A percentile compares a stretch with the other conserved stretches of the same genome.
phyloP scores from a whole-genome alignment of 2,888 invertebrate species.

The Standfussiana lucernea region DNA sequence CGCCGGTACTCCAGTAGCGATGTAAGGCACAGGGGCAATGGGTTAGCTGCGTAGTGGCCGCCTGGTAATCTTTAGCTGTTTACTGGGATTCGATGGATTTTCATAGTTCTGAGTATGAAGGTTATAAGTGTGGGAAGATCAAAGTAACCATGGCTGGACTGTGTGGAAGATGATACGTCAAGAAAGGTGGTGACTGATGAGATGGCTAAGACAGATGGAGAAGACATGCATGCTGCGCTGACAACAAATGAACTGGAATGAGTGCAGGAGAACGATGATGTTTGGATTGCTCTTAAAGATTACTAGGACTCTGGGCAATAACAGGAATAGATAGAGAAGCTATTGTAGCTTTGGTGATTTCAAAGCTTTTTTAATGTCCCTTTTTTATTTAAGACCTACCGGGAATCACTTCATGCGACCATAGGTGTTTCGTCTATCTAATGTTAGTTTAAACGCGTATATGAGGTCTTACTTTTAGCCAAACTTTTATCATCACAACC shows the following conservation, averaged over 20 bases:
- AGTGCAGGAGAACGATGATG: neutral
- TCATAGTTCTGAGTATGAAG: neutral
- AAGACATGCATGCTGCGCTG: too few relatives aligned
- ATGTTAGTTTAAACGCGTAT: neutral
- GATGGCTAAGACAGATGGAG: neutral
- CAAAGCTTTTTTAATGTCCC: neutral
- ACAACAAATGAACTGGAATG: neutral
- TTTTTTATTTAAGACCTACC: neutral
- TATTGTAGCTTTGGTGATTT: neutral
- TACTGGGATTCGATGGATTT: neutral
- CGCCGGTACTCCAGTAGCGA: slow-evolving; percentile 35
- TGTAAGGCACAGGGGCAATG: slow-evolving; percentile 60
- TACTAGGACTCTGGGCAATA: neutral
- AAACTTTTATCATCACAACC: neutral
- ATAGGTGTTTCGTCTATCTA: neutral
- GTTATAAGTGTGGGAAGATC: neutral
- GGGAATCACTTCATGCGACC: too few relatives aligned
- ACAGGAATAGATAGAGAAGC: neutral
- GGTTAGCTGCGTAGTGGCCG: slow-evolving; percentile 45
- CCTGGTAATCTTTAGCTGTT: slow-evolving; percentile 15
- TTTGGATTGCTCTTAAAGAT: neutral
- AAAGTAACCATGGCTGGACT: neutral
- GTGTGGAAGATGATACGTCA: neutral
- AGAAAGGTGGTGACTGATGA: neutral
- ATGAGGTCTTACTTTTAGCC: neutral